Conservation (phyloP, 1,140 invertebrate species). For the Chlorops oryzae region DNA sequence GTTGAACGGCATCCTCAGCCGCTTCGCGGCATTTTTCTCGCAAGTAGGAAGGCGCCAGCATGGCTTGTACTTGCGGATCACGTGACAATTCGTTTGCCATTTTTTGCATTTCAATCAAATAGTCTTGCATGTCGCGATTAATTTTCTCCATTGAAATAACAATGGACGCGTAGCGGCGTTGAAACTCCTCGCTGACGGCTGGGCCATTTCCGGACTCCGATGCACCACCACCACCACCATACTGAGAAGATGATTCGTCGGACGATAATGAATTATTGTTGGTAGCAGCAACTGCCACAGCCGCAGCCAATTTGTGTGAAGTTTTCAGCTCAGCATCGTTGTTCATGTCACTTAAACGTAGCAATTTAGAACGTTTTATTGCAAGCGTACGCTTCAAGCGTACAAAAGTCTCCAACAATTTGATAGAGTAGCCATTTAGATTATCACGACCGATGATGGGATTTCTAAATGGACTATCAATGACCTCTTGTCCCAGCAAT, state of each 20-base stretch:
- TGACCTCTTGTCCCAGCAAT: constrained; percentile 49
- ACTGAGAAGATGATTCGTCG: constrained; percentile 24
- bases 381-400: constrained; percentile 79
- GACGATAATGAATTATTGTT: constrained; percentile 49
- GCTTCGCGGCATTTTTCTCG: constrained; percentile 81
- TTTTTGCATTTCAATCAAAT: constrained; percentile 77
- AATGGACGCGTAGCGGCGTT: constrained; percentile 80
- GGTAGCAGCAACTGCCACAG: constrained; percentile 51
- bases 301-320: constrained; percentile 47
- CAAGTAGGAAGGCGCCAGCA: constrained; percentile 80
- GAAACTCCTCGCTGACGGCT: constrained; percentile 68
- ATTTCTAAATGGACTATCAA: constrained; percentile 31
- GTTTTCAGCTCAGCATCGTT: constrained; percentile 80
- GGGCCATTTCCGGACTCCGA: not conserved
- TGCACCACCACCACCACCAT: constrained; percentile 10
- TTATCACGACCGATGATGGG: constrained; percentile 44
- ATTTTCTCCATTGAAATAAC: constrained; percentile 88
- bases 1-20: constrained; percentile 72
- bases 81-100: constrained; percentile 82
- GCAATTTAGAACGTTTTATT: constrained; percentile 76
- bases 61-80: constrained; percentile 78
- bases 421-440: constrained; percentile 77
- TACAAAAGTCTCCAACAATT: constrained; percentile 80
- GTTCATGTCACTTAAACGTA: constrained; percentile 81
- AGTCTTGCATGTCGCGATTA: constrained; percentile 81